Evolutionary conservation across 2,113 vertebrate species (phyloP), one percentile per base, ranked within the genome.

Genomic region (Eolophus roseicapilla): DNA sequence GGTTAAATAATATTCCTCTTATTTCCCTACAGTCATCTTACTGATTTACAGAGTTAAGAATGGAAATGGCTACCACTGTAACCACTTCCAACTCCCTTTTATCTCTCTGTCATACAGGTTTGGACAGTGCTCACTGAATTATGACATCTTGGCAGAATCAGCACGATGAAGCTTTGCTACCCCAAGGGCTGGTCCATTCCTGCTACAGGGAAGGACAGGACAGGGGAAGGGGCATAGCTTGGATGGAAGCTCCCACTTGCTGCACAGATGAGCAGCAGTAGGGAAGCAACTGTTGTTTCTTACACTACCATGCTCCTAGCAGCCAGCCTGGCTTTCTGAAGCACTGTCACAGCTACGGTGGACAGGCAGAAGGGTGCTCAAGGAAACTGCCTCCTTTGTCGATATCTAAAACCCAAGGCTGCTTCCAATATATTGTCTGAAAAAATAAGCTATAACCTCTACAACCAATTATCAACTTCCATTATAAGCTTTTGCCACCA

Each of bases 191-290:
- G 17, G 6, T 65, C 49, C 17, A 10, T 44, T 69, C 35, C 33
- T 1, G 0, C 41, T 44, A 10, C 0, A 0, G 31, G 27, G 41
- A 82, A 64, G 25, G 37, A 70, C 0, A 3, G 35, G 23, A 18
- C 0, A 0, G 4, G 59, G 73, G 19, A 79, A 79, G 8, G 27
- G 50, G 31, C 25, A 41, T 28, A n/a, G 2, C 53, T 41, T 46
- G 47, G 63, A n/a, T 4, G 6, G 39, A 46, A 21, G 8, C 18
- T 35, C 9, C 6, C 3, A 6, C 44, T 71, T 28, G 41, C 53
- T 31, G 37, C 4, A 2, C 37, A 28, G 53, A 15, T 47, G 65
- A 59, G 84, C 28, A 25, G 65, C 59, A 47, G 52, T 7, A 60
- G n/a, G 15, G 29, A 52, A 15, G 6, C 0, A 31, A 52, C 28